Percentiles rank a stretch among this genome's conserved stretches.
These are phyloP conservation scores for Ardeotis arabs DNA, from an alignment of 2,113 vertebrate genomes.

Conservation along the genomic window DNA sequence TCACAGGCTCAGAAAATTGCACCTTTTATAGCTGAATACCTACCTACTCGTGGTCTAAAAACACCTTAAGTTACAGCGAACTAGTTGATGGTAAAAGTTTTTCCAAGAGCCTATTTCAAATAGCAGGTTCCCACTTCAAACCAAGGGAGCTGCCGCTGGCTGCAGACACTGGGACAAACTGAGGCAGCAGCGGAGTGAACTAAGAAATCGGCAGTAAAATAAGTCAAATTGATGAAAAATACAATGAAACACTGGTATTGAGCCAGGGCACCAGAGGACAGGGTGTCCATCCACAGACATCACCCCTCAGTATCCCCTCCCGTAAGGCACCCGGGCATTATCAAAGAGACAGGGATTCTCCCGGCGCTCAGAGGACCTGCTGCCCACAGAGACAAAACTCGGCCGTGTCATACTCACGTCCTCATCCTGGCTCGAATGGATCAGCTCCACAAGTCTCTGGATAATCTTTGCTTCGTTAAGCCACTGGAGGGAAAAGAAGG, in stretches of 20 bases:
- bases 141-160: not conserved
- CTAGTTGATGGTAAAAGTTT: too few species aligned
- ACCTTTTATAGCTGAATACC: too few species aligned
- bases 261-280: not conserved
- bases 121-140: not conserved
- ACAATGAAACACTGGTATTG: not conserved
- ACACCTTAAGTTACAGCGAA: too few species aligned
- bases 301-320: not conserved
- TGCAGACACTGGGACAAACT: not conserved
- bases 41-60: too few species aligned
- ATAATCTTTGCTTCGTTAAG: constrained; percentile 90
- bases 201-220: too few species aligned
- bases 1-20: too few species aligned
- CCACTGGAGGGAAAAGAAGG: constrained; percentile 81
- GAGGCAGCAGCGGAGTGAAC: not conserved
- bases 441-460: constrained; percentile 90
- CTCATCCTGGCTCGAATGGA: constrained; percentile 89
- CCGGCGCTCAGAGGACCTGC: not conserved
- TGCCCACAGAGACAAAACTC: not conserved
- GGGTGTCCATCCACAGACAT: too few species aligned
- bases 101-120: not conserved
- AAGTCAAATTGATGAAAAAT: not conserved
- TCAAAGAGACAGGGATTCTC: not conserved
- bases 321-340: rapidly evolving
- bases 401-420: constrained; percentile 80